phyloP scores from a whole-genome alignment of 2,888 invertebrate species.

The Ethmia dodecea region DNA sequence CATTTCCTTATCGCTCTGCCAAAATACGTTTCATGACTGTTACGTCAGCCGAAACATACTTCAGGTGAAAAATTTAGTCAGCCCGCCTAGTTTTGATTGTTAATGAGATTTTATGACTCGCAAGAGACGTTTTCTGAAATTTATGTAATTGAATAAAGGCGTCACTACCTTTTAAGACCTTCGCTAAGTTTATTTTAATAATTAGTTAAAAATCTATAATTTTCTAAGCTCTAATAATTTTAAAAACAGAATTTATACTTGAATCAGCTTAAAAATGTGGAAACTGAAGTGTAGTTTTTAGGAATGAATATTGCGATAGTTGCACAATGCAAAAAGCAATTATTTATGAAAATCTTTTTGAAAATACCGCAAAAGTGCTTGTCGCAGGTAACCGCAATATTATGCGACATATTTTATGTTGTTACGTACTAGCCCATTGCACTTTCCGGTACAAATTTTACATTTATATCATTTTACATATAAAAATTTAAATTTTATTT shows the following conservation, averaged over 20 bases:
- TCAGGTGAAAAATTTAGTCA: constrained; percentile 63
- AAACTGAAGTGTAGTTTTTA: too few relatives aligned
- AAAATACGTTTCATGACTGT: constrained; percentile 75
- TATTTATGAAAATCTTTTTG: constrained; percentile 57
- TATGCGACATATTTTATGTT: constrained; percentile 58
- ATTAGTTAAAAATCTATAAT: too few relatives aligned
- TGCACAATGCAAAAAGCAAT: constrained; percentile 40
- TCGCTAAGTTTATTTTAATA: too few relatives aligned
- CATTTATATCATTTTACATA: constrained; percentile 36
- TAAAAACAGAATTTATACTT: too few relatives aligned
- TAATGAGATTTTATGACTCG: constrained; percentile 11
- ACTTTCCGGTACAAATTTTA: constrained; percentile 41
- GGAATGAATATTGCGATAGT: too few relatives aligned
- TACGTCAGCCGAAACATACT: constrained; percentile 70
- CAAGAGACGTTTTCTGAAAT: too few relatives aligned
- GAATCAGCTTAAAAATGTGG: too few relatives aligned
- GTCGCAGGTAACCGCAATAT: constrained; percentile 58
- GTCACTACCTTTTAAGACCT: too few relatives aligned
- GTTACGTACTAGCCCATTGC: constrained; percentile 43
- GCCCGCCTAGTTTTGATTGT: constrained; percentile 45
- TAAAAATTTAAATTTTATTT: constrained; percentile 37
- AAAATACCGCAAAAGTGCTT: constrained; percentile 48
- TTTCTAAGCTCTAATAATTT: too few relatives aligned
- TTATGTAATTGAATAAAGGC: too few relatives aligned
- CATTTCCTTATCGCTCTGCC: constrained; percentile 77